Evolutionary conservation across 2,888 invertebrate genomes (phyloP).

Genomic region (Rapana venosa): DNA sequence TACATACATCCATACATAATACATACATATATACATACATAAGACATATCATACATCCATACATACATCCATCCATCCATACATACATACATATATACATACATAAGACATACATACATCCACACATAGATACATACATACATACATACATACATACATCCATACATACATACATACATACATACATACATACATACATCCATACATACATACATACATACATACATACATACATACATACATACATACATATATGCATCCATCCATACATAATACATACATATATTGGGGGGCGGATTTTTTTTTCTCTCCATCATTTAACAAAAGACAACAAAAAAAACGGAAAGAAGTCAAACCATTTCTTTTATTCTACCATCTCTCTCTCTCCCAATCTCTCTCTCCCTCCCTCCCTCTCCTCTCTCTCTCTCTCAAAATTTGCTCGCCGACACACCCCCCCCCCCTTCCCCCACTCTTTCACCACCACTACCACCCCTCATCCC

Average conservation of each 20-base stretch:
- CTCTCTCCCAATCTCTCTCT: too few relatives aligned
- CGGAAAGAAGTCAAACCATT: too few relatives aligned
- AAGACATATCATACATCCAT: neutral
- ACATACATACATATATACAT: neutral
- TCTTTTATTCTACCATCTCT: too few relatives aligned
- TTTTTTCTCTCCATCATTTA: too few relatives aligned
- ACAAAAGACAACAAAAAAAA: too few relatives aligned
- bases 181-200: neutral
- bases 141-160: neutral
- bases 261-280: neutral
- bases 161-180: neutral
- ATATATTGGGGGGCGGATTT: neutral
- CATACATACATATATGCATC: neutral
- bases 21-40: neutral
- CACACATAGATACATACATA: constrained; percentile 13
- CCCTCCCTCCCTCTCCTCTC: too few relatives aligned
- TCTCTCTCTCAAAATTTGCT: too few relatives aligned
- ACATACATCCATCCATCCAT: neutral
- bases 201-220: neutral
- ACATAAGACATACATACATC: constrained; percentile 9
- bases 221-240: neutral
- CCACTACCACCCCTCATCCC: too few relatives aligned
- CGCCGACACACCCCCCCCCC: too few relatives aligned
- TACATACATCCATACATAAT: neutral
- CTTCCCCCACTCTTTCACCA: too few relatives aligned